These are phyloP conservation scores for Callaeas wilsoni DNA, from an alignment of 2,113 vertebrate genomes.

Conservation along the genomic window DNA sequence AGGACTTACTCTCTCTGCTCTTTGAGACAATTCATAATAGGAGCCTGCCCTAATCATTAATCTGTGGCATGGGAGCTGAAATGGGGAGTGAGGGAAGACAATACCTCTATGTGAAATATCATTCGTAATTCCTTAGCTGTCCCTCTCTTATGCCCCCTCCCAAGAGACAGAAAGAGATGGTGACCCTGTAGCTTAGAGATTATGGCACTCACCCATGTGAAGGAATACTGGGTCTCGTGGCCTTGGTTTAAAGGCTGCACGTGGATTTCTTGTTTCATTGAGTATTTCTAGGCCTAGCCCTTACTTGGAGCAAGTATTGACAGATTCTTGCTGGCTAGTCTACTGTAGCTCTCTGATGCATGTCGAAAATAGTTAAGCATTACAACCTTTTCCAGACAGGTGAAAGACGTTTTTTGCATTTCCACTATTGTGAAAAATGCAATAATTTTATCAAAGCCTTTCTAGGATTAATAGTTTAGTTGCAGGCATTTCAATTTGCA, in stretches of 20 bases:
- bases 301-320: neutral
- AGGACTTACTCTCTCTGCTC: neutral
- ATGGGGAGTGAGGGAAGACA: neutral
- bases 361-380: neutral
- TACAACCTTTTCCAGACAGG: neutral
- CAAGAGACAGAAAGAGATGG: neutral
- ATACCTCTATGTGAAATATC: neutral
- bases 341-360: neutral
- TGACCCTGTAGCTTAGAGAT: neutral
- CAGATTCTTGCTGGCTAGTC: neutral
- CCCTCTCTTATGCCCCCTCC: fast-evolving
- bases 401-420: neutral
- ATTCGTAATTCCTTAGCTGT: neutral
- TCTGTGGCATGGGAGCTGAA: neutral
- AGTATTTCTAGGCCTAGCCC: neutral
- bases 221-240: neutral
- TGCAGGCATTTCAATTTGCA: slow-evolving; percentile 27
- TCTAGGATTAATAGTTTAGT: slow-evolving; percentile 23
- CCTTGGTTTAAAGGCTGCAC: neutral
- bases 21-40: neutral
- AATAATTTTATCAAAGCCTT: neutral
- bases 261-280: neutral
- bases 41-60: neutral
- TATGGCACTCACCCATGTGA: neutral
- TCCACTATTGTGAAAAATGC: neutral